Conservation (phyloP, 2,888 invertebrate genomes). For the Caenorhabditis sulstoni region DNA sequence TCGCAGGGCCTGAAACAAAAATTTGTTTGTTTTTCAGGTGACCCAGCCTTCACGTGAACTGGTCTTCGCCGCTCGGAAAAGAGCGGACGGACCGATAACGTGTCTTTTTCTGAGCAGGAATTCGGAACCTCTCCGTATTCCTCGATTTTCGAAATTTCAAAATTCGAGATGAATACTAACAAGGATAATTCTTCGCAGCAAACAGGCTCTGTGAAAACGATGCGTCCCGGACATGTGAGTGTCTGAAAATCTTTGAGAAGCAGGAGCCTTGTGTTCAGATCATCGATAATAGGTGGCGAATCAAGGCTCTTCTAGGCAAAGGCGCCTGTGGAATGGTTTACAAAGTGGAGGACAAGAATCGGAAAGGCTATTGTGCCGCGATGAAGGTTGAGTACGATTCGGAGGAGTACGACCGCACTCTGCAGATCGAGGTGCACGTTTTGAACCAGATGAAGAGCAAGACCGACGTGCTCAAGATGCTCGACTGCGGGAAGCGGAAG, state of each 20-base stretch:
- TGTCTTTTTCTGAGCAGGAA: no score
- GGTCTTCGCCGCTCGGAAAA: no score
- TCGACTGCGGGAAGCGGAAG: conserved; percentile 54
- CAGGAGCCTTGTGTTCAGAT: conserved; percentile 15
- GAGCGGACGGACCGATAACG: no score
- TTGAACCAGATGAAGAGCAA: conserved; percentile 40
- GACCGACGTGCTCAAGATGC: conserved; percentile 41
- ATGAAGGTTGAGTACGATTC: conserved; percentile 58
- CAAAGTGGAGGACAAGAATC: conserved; percentile 52
- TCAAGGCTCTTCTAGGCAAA: conserved; percentile 50
- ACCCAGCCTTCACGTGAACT: no score
- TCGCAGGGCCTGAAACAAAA: background rate
- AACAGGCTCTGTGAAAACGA: conserved; percentile 16
- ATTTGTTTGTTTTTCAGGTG: background rate
- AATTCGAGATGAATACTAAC: conserved; percentile 26
- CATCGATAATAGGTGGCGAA: conserved; percentile 55
- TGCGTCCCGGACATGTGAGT: conserved; percentile 52
- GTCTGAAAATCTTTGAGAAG: background rate
- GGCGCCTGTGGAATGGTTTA: conserved; percentile 60
- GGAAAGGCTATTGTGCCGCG: conserved; percentile 55
- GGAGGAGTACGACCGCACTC: conserved; percentile 51
- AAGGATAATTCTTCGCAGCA: conserved; percentile 32
- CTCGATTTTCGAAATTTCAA: conserved; percentile 16
- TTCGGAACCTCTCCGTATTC: conserved; percentile 1
- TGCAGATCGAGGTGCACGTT: conserved; percentile 55